Evolutionary conservation across 2,797 vertebrate genomes (phyloP).

Genomic region (Darevskia nairensis): DNA sequence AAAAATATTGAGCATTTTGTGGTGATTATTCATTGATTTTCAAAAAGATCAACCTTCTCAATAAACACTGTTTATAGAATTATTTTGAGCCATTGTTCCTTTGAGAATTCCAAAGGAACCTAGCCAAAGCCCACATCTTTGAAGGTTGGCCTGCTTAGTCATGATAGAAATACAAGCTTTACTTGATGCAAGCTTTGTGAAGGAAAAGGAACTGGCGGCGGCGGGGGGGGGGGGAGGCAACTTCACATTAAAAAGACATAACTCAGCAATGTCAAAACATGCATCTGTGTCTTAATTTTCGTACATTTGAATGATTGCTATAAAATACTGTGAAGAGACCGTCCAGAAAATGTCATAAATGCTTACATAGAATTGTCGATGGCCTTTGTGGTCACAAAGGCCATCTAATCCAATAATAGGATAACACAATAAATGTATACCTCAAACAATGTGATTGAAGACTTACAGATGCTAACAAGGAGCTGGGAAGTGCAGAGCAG

Average conservation of each 20-base stretch:
- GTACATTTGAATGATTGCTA: constrained; percentile 28
- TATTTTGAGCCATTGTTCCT: constrained; percentile 8
- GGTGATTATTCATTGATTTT: constrained; percentile 25
- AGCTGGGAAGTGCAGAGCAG: too few species aligned
- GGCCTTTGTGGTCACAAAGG: too few species aligned
- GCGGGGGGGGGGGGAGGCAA: too few species aligned
- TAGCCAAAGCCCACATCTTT: neutral
- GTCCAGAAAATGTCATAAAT: constrained; percentile 29
- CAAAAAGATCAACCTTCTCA: neutral
- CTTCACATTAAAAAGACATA: constrained; percentile 10
- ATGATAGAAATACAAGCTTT: constrained; percentile 17
- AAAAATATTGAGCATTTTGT: constrained; percentile 19
- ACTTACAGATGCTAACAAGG: neutral
- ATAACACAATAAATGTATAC: constrained; percentile 24
- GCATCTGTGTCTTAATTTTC: constrained; percentile 28
- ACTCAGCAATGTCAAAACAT: constrained; percentile 36
- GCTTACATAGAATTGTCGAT: neutral
- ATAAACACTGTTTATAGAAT: neutral
- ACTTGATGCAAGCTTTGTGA: constrained; percentile 16
- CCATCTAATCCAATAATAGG: neutral
- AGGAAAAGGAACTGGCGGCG: neutral
- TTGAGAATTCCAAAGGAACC: neutral
- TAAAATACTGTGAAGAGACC: constrained; percentile 21
- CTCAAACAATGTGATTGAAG: constrained; percentile 2
- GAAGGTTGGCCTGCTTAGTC: neutral